phyloP scores from a whole-genome alignment of 2,797 vertebrate genomes.

The Phataginus tetradactyla region DNA sequence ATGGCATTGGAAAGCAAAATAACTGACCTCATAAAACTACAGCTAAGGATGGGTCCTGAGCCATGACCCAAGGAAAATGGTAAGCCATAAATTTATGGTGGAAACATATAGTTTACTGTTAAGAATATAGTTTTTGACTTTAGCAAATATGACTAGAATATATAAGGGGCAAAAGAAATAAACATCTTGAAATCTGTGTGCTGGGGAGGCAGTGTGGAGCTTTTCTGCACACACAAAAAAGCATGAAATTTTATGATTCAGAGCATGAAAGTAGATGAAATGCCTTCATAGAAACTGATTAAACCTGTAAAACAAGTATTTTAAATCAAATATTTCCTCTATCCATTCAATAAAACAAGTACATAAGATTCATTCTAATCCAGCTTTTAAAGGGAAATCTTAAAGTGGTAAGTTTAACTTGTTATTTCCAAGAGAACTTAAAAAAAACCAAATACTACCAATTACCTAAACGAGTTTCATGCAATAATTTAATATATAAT shows the following conservation, averaged over 20 bases:
- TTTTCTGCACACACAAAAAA: neutral
- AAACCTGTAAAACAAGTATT: neutral
- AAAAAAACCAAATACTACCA: neutral
- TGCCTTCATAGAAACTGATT: slow-evolving; percentile 35
- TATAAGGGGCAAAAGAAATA: neutral
- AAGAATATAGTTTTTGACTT: slow-evolving; percentile 45
- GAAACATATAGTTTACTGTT: slow-evolving; percentile 53
- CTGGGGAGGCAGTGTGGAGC: neutral
- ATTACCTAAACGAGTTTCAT: neutral
- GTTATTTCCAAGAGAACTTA: neutral
- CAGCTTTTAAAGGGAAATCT: neutral
- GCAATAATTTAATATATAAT: neutral
- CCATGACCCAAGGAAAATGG: slow-evolving; percentile 58
- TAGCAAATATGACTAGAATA: slow-evolving; percentile 11
- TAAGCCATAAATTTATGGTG: slow-evolving; percentile 45
- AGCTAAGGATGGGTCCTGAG: slow-evolving; percentile 11
- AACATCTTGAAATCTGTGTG: neutral
- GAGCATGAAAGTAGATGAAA: slow-evolving; percentile 45
- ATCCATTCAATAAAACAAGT: neutral
- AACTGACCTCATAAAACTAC: slow-evolving; percentile 50
- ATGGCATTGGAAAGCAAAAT: slow-evolving; percentile 56
- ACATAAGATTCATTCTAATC: neutral
- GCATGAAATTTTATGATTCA: neutral
- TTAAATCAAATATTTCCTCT: neutral
- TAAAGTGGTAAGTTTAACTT: neutral